These are phyloP conservation scores for Cataglyphis cursor DNA, from an alignment of 2,888 invertebrate species.

Conservation along the genomic window DNA sequence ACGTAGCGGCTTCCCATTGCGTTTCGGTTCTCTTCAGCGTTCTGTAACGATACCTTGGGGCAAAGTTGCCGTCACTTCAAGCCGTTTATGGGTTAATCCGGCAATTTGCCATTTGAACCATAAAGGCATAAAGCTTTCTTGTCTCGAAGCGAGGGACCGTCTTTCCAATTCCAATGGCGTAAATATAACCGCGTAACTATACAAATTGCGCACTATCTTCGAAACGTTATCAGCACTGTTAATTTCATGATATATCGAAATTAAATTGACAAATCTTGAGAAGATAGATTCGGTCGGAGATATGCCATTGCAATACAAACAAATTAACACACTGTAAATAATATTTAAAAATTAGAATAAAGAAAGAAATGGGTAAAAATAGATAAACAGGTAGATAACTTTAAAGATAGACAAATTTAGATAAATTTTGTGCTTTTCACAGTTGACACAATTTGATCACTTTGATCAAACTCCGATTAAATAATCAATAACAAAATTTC, in stretches of 20 bases:
- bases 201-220: slow-evolving; percentile 31
- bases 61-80: slow-evolving; percentile 71
- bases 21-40: slow-evolving; percentile 65
- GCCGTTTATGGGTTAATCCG: slow-evolving; percentile 74
- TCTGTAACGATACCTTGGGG: slow-evolving; percentile 74
- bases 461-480: background rate
- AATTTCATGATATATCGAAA: slow-evolving; percentile 13
- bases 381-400: background rate
- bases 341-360: background rate
- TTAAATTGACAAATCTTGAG: background rate
- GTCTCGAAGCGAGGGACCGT: slow-evolving; percentile 49
- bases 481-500: background rate
- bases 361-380: background rate
- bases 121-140: slow-evolving; percentile 73
- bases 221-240: background rate
- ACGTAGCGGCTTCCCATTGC: slow-evolving; percentile 60
- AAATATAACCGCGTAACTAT: slow-evolving; percentile 51
- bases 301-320: too few relatives aligned
- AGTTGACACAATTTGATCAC: background rate
- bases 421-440: background rate
- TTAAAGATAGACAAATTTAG: background rate
- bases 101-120: slow-evolving; percentile 65
- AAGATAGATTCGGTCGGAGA: background rate
- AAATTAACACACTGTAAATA: background rate
- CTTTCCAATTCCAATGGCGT: slow-evolving; percentile 57